Evolutionary conservation across 2,888 invertebrate species (phyloP), one percentile per base, ranked within the genome.

Genomic region (Lamproptera curius): DNA sequence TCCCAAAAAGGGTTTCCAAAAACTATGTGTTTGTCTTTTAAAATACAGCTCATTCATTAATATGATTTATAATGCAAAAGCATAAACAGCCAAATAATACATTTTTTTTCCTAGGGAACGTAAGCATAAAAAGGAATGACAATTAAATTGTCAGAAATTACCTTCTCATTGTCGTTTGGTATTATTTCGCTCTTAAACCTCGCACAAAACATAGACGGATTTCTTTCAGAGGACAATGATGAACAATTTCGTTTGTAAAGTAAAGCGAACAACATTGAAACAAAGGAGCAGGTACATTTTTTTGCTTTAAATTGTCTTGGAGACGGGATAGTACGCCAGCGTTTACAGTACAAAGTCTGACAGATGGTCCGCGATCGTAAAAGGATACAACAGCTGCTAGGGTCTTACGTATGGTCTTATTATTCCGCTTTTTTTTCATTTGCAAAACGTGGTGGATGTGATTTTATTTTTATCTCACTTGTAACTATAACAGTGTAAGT

Each of bases 291-390:
- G n/a, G 28, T 28, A 28, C 20, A 28, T 9, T 28, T 28, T n/a
- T 28, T 28, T 28, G 28, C 28, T 6, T n/a, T 10, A 28, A 28
- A 28, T 10, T 2, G 10, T 28, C 2, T 28, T 2, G 2, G 28
- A 28, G n/a, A 28, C 9, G 4, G 3, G n/a, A 28, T 28, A 6
- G 6, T 28, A 10, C n/a, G 28, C 28, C n/a, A 28, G n/a, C 28
- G 10, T 26, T 16, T 16, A 15, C 15, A 2, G 26, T 16, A 28
- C 15, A 16, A 31, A 41, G 31, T 16, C 17, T 16, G 40, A 28
- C 40, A 41, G 31, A 41, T 41, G 41, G 28, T 4, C 6, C 8
- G 9, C n/a, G 16, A 31, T 41, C 41, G 28, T 28, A 28, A 28
- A 28, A 28, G 28, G 28, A 28, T 28, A 28, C 28, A 28, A 28